Base-by-base conservation (phyloP, 2,888 invertebrate genomes). In the Bugula neritina region DNA sequence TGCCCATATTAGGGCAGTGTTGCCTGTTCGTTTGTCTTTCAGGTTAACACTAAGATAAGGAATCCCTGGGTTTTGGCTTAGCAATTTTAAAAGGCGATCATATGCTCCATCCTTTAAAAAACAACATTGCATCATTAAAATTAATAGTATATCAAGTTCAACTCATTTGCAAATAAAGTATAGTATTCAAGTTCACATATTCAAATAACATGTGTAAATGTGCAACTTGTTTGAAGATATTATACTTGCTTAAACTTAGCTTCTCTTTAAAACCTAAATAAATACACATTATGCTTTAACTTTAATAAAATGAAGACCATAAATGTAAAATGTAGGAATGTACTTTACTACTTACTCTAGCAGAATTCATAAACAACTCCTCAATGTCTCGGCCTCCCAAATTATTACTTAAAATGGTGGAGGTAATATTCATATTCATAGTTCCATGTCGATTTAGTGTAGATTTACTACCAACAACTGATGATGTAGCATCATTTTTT, bases 1-100 rank as follows among this genome's bases (percentile, higher is more conserved):
- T n/a, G 83, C 82, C 82, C 82, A 83, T 71, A 82, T 80, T 1
- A 83, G 76, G 0, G 82, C 78, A 1, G 83, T 82, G 74, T 82
- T 82, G 23, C 82, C 82, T n/a, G 82, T 82, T n/a, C 79, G 75
- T 73, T 79, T 79, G 75, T 83, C 83, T 70, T 79, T 79, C 57
- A 78, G 79, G 77, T 83, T 81, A 54, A 82, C 76, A 75, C 78
- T 80, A 71, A 82, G 76, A 23, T 2, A 63, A 34, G 27, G 5
- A 69, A 77, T 75, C 57, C 81, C 80, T 71, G 75, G 76, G 27
- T 80, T 73, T 69, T 80, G 74, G 69, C 77, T 75, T 34, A 83
- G 75, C 29, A 83, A 76, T 35, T 77, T 76, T 72, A 81, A 79
- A 27, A 82, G 76, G 69, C 77, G 77, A 27, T 77, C 80, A 72